phyloP scores from a whole-genome alignment of 2,113 vertebrate species.

The Xenopus tropicalis region UCB_Xtro_10.0 CM004445.2:17568501-17569000 shows the following conservation, averaged over 20 bases:
- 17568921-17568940: constrained; percentile 91
- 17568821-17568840: neutral
- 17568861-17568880: constrained; percentile 9
- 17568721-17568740: constrained; percentile 30
- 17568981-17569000: neutral
- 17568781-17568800: neutral
- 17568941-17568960: constrained; percentile 87
- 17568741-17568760: constrained; percentile 15
- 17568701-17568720: constrained; percentile 13
- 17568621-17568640: neutral
- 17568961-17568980: constrained; percentile 68
- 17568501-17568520: no score
- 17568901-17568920: constrained; percentile 89
- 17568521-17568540: no score
- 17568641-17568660: neutral
- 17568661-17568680: constrained; percentile 10
- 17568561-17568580: no score
- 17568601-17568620: neutral
- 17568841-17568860: neutral
- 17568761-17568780: neutral
- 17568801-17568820: constrained; percentile 8
- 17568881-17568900: constrained; percentile 87
- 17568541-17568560: no score
- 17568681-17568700: constrained; percentile 26
- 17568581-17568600: no score